Evolutionary conservation across 2,797 vertebrate genomes (phyloP).

Genomic region (Propithecus perrieri): DNA sequence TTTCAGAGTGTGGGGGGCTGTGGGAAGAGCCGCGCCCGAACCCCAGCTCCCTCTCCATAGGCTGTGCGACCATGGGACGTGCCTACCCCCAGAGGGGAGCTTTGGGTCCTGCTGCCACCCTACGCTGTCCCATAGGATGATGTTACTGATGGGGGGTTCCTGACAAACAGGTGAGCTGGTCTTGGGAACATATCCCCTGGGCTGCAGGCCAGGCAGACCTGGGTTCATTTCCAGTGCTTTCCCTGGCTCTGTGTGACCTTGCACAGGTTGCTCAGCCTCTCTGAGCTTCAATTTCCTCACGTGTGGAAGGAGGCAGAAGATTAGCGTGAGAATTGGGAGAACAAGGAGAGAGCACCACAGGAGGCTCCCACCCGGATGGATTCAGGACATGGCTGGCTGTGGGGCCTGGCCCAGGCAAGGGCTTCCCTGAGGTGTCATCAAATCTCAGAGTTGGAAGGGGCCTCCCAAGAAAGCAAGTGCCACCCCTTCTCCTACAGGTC

Average conservation of each 20-base stretch:
- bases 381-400: not conserved
- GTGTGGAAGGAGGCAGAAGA: not conserved
- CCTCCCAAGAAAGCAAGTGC: not conserved
- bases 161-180: not conserved
- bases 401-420: not conserved
- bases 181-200: not conserved
- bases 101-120: not conserved
- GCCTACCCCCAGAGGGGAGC: not conserved
- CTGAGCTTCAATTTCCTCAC: not conserved
- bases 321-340: not conserved
- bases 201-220: not conserved
- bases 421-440: not conserved
- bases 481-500: fast-evolving
- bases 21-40: not conserved
- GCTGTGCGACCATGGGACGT: too few relatives aligned
- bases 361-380: not conserved
- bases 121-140: not conserved
- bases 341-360: fast-evolving
- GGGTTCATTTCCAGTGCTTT: not conserved
- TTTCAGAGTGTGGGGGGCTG: not conserved
- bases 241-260: not conserved
- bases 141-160: too few relatives aligned
- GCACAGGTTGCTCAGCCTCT: not conserved
- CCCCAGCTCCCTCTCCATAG: not conserved
- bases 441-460: not conserved